These are phyloP conservation scores for Sphenopsis melanotis DNA, from an alignment of 2,797 vertebrate genomes.

Conservation along the genomic window DNA sequence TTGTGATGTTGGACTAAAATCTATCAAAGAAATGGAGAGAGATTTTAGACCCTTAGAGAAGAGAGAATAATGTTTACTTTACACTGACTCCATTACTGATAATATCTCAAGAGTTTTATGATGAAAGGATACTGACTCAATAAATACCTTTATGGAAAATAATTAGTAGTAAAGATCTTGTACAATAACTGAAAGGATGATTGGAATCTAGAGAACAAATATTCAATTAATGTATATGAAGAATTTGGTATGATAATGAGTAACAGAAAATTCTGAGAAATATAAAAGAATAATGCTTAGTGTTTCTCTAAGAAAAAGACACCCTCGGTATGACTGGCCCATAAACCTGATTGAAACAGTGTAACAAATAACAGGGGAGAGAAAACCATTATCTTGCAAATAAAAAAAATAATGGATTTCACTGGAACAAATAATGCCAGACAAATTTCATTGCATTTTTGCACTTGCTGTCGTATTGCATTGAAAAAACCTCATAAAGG, in stretches of 20 bases:
- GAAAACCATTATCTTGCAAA: constrained; percentile 17
- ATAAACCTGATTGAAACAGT: not conserved
- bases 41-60: not conserved
- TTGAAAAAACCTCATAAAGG: not conserved
- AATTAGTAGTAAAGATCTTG: not conserved
- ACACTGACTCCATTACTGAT: not conserved
- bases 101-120: not conserved
- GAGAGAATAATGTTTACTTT: not conserved
- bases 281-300: not conserved
- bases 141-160: not conserved
- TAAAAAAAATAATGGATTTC: constrained; percentile 1
- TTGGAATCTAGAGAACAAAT: not conserved
- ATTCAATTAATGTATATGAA: not conserved
- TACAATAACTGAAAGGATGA: not conserved
- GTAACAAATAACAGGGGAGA: not conserved
- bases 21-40: not conserved
- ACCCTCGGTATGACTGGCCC: not conserved
- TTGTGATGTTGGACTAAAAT: not conserved
- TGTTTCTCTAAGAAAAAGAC: not conserved
- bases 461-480: not conserved
- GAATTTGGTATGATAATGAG: not conserved
- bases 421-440: not conserved
- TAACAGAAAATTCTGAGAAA: not conserved
- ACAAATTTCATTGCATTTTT: constrained; percentile 21
- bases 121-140: not conserved